These are phyloP conservation scores for Montipora capitata DNA, from an alignment of 92 coral and sea anemone species.

Conservation along the genomic window DNA sequence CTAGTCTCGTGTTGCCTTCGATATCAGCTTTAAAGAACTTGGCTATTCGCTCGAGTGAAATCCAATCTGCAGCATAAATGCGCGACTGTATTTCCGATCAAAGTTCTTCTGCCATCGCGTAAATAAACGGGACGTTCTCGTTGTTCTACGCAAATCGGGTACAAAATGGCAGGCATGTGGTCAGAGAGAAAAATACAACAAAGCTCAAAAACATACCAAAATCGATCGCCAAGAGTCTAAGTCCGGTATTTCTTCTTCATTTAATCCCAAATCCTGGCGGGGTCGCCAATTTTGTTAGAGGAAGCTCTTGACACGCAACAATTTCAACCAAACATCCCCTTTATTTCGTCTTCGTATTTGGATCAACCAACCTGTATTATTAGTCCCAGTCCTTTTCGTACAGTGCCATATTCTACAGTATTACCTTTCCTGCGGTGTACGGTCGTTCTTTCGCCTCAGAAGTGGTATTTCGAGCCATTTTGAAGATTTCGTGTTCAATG, in stretches of 20 bases:
- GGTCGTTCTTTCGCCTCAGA: too few relatives aligned
- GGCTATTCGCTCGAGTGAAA: conserved; percentile 1
- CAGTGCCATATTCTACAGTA: too few relatives aligned
- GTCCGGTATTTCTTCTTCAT: background rate
- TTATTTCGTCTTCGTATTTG: too few relatives aligned
- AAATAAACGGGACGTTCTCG: background rate
- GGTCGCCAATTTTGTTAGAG: conserved; percentile 12
- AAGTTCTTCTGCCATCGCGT: conserved; percentile 9
- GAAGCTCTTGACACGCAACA: too few relatives aligned
- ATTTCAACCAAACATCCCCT: too few relatives aligned
- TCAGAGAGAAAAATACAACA: background rate
- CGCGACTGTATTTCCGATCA: background rate
- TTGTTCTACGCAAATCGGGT: background rate
- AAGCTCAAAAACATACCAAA: background rate
- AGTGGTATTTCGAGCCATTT: too few relatives aligned
- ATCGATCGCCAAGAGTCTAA: background rate
- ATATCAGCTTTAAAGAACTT: conserved; percentile 6
- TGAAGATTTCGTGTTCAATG: too few relatives aligned
- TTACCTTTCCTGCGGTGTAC: too few relatives aligned
- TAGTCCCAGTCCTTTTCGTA: too few relatives aligned
- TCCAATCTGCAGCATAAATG: background rate
- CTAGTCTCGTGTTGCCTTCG: background rate
- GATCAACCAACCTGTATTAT: too few relatives aligned
- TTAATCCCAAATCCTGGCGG: background rate
- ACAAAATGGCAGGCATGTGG: conserved; percentile 4